Base-by-base conservation (phyloP, 2,888 invertebrate genomes). In the Agrenia bidenticulata region DNA sequence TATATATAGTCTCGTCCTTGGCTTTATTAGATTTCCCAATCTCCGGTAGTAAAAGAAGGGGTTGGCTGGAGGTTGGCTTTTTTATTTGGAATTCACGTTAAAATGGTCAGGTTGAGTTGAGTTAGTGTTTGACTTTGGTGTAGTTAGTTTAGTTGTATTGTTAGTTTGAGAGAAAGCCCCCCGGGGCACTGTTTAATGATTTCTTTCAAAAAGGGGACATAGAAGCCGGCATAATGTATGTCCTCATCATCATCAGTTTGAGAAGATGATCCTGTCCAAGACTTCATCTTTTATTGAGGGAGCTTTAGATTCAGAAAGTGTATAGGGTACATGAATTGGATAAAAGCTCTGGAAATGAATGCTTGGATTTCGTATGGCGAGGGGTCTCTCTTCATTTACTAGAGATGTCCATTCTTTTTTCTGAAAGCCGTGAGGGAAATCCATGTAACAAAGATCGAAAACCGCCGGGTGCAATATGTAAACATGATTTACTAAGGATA, bases 161-260 rank as follows among this genome's bases (percentile, higher is more conserved):
- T 57, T 57, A 23, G 41, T 57, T 57, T 57, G 57, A 57, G 57
- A 57, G 57, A 37, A 57, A 58, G 58, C 39, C 58, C 58, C 58
- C 58, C 58, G 58, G 58, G 58, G 58, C 39, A 42, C 58, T 45
- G 45, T 58, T 58, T 58, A 58, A 58, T 58, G 58, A 58, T 58
- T 45, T 26, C 49, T 58, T 45, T 58, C 41, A 4, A 21, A 45
- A 58, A 58, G 45, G 58, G 58, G 58, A 45, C 58, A 58, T 45
- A 41, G 41, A 39, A 58, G 58, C 27, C 58, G 58, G 58, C 58
- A 45, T 45, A 26, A 39, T 45, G 41, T 58, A 54, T 54, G 32
- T 32, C 54, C 37, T 26, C 54, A 19, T 57, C 57, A 24, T 41
- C 58, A 58, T 58, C 45, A 37, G 32, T 23, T 17, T 13, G 32